Base-by-base conservation (phyloP, 2,113 vertebrate genomes). In the Platichthys flesus region DNA sequence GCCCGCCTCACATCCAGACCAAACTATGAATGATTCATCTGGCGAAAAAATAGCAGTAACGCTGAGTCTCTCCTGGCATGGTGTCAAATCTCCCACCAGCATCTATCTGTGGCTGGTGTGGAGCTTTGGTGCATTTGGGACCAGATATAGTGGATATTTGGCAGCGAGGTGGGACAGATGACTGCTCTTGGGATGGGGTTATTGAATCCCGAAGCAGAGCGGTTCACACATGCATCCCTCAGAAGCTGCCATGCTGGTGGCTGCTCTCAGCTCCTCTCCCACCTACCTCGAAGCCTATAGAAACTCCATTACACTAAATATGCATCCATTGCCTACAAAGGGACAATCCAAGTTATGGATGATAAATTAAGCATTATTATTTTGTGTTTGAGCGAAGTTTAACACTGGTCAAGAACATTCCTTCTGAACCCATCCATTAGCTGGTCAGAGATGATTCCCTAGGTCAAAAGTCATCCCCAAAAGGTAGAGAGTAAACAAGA, bases 201-300 rank as follows among this genome's bases (percentile, higher is more conserved):
- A 60, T 51, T 63, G 55, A 49, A 73, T 74, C 54, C 37, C 40
- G 40, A 79, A 70, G 52, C 23, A 42, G 21, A 64, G n/a, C 59
- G 15, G 58, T 26, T 37, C 66, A 79, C 58, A 73, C 63, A 9
- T 62, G 24, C 58, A 76, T 81, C 59, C 59, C 21, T 78, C 60
- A 74, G n/a, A 49, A 65, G 6, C n/a, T 9, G 35, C 60, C 26
- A 54, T 21, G 9, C 59, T 47, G 63, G 15, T 26, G 42, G 23
- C 51, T 62, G 4, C 52, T 63, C 42, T 20, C 1, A 31, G 28
- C 28, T 61, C 16, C 0, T 64, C 37, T 31, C 1, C 28, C 28
- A 31, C 28, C 28, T 49, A 47, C 40, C 37, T 52, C 51, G n/a
- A 23, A 42, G 28, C 26, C 20, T 13, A 1, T 8, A 16, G 26